Conservation (phyloP, 1,140 invertebrate genomes). For the Pachyrhynchus sulphureomaculatus region DNA sequence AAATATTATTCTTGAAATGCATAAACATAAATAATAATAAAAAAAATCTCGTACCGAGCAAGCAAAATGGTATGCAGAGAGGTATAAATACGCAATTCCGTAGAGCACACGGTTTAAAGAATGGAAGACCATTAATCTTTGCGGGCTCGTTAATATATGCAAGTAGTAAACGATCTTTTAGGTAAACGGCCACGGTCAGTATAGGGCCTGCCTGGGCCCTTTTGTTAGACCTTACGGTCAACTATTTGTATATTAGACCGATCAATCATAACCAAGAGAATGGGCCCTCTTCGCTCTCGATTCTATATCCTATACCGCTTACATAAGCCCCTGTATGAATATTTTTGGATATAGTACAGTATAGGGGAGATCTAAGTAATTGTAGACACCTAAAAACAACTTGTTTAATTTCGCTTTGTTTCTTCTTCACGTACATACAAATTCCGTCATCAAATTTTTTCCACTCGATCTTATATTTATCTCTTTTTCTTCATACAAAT, state of each 20-base stretch:
- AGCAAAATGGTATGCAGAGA: slow-evolving; percentile 12
- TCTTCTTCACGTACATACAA: no score
- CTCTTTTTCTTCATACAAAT: no score
- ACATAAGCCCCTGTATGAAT: slow-evolving; percentile 43
- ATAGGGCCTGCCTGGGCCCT: slow-evolving; percentile 29
- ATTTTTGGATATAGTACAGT: slow-evolving; percentile 38
- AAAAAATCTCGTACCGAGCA: not conserved
- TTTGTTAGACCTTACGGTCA: slow-evolving; percentile 52
- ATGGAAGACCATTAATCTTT: slow-evolving; percentile 49
- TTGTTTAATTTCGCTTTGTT: no score
- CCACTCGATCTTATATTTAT: no score
- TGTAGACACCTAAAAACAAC: no score
- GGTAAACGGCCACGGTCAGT: slow-evolving; percentile 35
- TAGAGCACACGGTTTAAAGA: slow-evolving; percentile 25
- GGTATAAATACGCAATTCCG: slow-evolving; percentile 27
- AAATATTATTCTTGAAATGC: no score
- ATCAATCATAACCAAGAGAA: slow-evolving; percentile 52
- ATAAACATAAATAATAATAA: not conserved
- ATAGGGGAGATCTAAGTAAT: no score
- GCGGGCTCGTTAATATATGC: slow-evolving; percentile 49
- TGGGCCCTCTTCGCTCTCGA: slow-evolving; percentile 37
- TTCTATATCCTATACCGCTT: slow-evolving; percentile 42
- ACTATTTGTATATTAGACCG: slow-evolving; percentile 54
- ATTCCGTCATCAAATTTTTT: no score
- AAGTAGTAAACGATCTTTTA: slow-evolving; percentile 51